Evolutionary conservation across 2,113 vertebrate genomes (phyloP).

Genomic region (Cyanoramphus novaezelandiae): DNA sequence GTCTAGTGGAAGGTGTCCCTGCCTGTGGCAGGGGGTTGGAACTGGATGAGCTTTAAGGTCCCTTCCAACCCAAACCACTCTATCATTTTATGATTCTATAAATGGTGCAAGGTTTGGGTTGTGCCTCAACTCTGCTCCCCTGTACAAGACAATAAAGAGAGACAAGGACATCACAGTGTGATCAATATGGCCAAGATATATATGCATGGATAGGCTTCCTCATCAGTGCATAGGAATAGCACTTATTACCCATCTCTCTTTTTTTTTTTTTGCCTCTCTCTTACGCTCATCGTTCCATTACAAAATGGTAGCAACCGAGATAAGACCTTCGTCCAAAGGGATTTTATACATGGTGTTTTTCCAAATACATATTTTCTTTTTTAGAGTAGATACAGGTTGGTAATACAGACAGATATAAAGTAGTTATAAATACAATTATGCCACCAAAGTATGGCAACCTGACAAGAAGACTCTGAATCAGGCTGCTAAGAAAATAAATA

Average conservation of each 20-base stretch:
- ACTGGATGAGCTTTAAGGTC: background rate
- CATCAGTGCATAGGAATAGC: fast-evolving
- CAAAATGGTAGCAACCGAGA: background rate
- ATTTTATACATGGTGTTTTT: background rate
- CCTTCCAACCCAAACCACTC: background rate
- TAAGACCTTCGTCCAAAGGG: background rate
- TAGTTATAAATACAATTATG: background rate
- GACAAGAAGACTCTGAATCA: background rate
- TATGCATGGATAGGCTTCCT: background rate
- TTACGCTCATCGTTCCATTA: background rate
- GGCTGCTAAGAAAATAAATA: background rate
- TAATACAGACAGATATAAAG: background rate
- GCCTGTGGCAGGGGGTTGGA: background rate
- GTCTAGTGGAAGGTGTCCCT: background rate
- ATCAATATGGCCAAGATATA: background rate
- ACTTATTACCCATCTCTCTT: background rate
- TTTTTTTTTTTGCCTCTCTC: background rate
- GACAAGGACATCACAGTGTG: background rate
- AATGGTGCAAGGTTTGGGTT: fast-evolving
- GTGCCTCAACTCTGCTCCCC: background rate
- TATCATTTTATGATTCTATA: background rate
- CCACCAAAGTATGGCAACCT: background rate
- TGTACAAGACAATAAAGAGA: background rate
- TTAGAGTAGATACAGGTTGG: background rate
- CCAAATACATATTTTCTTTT: background rate